Conservation (phyloP, 2,888 invertebrate species). For the Tanytarsus gracilentus region DNA sequence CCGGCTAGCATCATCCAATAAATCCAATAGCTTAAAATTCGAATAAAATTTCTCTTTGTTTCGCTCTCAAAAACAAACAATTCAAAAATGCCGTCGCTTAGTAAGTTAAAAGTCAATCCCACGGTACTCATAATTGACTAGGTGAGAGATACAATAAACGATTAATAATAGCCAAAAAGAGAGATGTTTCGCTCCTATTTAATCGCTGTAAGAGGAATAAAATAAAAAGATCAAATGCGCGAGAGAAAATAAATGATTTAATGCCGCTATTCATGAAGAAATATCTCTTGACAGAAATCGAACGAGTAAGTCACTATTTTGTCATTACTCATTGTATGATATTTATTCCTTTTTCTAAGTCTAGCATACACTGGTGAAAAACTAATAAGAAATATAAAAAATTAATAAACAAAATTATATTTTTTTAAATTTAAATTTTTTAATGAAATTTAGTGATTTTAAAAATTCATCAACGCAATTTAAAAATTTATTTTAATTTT, state of each 20-base stretch:
- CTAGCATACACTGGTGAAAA: neutral
- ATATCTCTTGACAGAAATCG: slow-evolving; percentile 27
- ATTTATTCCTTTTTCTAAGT: neutral
- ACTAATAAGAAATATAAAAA: neutral
- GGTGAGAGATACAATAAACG: slow-evolving; percentile 20
- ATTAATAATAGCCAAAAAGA: neutral
- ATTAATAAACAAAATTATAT: neutral
- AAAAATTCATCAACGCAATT: too few species aligned
- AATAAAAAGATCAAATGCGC: neutral
- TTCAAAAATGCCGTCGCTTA: slow-evolving; percentile 18
- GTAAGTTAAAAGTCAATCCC: neutral
- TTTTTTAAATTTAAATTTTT: too few species aligned
- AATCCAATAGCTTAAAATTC: neutral
- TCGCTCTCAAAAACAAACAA: slow-evolving; percentile 14
- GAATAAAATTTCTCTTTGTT: neutral
- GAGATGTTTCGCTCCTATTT: neutral
- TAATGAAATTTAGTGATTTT: too few species aligned
- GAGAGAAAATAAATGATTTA: neutral
- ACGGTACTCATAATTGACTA: slow-evolving; percentile 16
- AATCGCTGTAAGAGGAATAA: neutral
- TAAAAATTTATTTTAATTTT: too few species aligned
- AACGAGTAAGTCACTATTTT: slow-evolving; percentile 24
- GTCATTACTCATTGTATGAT: slow-evolving; percentile 24
- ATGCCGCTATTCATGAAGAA: neutral
- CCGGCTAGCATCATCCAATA: neutral